These are phyloP conservation scores for Megaptera novaeangliae DNA, from an alignment of 2,113 vertebrate genomes.

Conservation along the genomic window DNA sequence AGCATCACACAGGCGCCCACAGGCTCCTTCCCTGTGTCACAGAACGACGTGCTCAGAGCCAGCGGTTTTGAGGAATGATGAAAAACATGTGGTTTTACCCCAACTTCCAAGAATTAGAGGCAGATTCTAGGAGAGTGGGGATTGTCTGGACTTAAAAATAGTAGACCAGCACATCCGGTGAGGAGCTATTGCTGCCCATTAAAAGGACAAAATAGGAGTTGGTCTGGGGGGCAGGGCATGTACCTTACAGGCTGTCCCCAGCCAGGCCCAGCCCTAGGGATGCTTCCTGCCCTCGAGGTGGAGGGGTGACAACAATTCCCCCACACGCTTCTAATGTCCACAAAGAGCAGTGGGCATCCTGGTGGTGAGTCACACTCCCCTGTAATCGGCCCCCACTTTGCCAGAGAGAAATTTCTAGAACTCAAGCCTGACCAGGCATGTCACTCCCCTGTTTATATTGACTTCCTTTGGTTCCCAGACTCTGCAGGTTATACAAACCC, in stretches of 20 bases:
- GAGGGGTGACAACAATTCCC: neutral
- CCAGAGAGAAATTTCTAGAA: neutral
- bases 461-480: neutral
- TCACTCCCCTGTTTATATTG: neutral
- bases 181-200: neutral
- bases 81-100: conserved; percentile 49
- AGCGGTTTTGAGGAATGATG: conserved; percentile 23
- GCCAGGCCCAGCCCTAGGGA: no score
- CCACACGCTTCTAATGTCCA: neutral
- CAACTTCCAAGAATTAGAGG: conserved; percentile 42
- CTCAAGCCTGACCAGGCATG: no score
- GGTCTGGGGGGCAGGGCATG: neutral
- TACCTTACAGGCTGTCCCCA: no score
- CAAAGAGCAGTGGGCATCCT: neutral
- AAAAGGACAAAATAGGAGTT: neutral
- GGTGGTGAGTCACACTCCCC: neutral
- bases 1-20: neutral
- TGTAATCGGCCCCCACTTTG: neutral
- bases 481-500: neutral
- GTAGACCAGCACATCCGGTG: neutral
- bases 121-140: conserved; percentile 7
- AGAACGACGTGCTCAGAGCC: neutral
- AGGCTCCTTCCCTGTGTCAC: neutral
- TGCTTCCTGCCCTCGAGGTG: neutral
- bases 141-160: conserved; percentile 28